Evolutionary conservation across 1,140 invertebrate species (phyloP).

Genomic region (Nomia melanderi): DNA sequence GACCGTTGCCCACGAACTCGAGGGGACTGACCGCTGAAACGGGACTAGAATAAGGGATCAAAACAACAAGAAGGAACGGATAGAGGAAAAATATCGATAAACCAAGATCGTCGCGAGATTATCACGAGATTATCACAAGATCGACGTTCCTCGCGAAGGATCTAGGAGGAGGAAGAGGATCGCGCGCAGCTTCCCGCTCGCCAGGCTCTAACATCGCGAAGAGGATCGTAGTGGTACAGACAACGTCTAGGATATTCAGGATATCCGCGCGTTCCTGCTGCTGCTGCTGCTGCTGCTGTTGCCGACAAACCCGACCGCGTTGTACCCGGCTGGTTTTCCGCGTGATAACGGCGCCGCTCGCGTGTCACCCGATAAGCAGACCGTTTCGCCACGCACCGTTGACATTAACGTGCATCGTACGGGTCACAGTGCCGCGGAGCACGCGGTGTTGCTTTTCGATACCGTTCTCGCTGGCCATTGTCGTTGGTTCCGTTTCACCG

Average conservation of each 20-base stretch:
- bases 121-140: neutral
- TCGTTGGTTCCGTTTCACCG: no score
- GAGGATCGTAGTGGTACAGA: neutral
- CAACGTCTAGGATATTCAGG: no score
- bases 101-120: neutral
- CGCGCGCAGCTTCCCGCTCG: no score
- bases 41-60: no score
- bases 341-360: conserved; percentile 8
- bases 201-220: no score
- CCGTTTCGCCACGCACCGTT: conserved; percentile 5
- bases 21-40: neutral
- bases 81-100: neutral
- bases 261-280: neutral
- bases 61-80: neutral
- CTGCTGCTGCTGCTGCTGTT: neutral
- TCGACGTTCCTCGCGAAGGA: neutral
- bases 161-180: neutral
- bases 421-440: neutral
- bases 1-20: conserved; percentile 26
- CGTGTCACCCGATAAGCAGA: conserved; percentile 5
- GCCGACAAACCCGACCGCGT: neutral
- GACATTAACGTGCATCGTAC: neutral
- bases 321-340: neutral
- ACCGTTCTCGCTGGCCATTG: conserved; percentile 10
- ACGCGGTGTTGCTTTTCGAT: conserved; percentile 3